phyloP scores from a whole-genome alignment of 2,888 invertebrate genomes.

The Reticulitermes lucifugus region DNA sequence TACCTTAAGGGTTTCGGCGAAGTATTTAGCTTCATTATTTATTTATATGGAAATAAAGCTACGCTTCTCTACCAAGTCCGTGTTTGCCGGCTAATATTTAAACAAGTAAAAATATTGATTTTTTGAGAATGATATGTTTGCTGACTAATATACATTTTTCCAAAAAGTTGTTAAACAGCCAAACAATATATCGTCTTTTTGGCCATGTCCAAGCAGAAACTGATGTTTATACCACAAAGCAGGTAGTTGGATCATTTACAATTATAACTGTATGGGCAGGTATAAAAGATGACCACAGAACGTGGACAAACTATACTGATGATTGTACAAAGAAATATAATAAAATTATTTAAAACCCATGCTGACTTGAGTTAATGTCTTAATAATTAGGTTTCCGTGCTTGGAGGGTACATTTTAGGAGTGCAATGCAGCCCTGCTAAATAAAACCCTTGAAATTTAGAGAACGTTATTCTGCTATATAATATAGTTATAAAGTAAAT shows the following conservation, averaged over 20 bases:
- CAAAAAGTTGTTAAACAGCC: slow-evolving; percentile 2
- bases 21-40: slow-evolving; percentile 3
- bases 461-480: no score
- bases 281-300: background rate
- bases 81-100: slow-evolving; percentile 30
- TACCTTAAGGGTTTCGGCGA: background rate
- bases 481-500: no score
- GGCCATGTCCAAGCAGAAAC: background rate
- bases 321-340: background rate
- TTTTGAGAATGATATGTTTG: slow-evolving; percentile 31
- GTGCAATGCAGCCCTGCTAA: no score
- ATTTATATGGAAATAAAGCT: slow-evolving; percentile 27
- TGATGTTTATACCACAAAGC: background rate
- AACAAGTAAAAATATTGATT: slow-evolving; percentile 23
- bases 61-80: background rate
- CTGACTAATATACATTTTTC: slow-evolving; percentile 1
- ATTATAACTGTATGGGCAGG: background rate
- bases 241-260: background rate
- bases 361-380: background rate
- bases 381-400: no score
- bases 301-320: background rate
- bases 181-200: background rate
- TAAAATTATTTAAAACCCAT: background rate
- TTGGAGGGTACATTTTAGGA: no score
- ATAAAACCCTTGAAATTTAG: no score